These are phyloP conservation scores for Actinia tenebrosa DNA, from an alignment of 64 coral and sea anemone species.

Conservation along the genomic window DNA sequence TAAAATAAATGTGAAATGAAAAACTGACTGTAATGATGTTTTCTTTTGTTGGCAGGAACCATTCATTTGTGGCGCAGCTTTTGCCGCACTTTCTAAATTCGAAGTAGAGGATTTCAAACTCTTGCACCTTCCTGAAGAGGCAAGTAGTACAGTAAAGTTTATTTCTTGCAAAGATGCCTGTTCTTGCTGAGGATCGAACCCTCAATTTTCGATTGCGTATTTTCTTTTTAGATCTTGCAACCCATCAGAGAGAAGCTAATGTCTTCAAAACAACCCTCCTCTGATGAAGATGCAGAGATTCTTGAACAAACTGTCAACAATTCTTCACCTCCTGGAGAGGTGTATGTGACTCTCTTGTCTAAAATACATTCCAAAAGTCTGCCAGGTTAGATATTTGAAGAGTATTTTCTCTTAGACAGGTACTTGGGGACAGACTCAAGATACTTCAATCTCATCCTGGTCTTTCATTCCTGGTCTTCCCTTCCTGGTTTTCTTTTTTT, in stretches of 20 bases:
- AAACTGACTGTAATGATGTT: neutral
- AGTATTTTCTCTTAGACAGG: neutral
- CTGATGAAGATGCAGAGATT: neutral
- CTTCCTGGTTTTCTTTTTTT: too few species aligned
- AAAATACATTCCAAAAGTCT: slow-evolving; percentile 13
- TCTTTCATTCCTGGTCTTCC: too few species aligned
- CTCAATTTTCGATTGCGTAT: neutral
- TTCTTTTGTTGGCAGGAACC: neutral
- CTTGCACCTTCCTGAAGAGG: slow-evolving; percentile 61
- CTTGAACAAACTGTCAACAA: slow-evolving; percentile 34
- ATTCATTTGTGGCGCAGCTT: slow-evolving; percentile 67
- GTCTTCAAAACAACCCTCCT: neutral
- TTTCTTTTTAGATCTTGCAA: slow-evolving; percentile 31
- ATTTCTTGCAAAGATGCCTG: neutral
- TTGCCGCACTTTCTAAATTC: slow-evolving; percentile 63
- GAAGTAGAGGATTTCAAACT: slow-evolving; percentile 54
- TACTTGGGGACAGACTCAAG: too few species aligned
- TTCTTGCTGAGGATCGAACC: neutral
- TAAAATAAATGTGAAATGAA: neutral
- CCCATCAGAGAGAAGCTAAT: slow-evolving; percentile 34
- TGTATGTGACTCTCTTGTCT: slow-evolving; percentile 26
- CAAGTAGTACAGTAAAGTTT: neutral
- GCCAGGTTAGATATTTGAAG: slow-evolving; percentile 14
- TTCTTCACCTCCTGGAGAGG: slow-evolving; percentile 29
- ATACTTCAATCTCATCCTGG: too few species aligned